These are phyloP conservation scores for Sinhomidia bicolor DNA, from an alignment of 2,888 invertebrate species.

Conservation along the genomic window DNA sequence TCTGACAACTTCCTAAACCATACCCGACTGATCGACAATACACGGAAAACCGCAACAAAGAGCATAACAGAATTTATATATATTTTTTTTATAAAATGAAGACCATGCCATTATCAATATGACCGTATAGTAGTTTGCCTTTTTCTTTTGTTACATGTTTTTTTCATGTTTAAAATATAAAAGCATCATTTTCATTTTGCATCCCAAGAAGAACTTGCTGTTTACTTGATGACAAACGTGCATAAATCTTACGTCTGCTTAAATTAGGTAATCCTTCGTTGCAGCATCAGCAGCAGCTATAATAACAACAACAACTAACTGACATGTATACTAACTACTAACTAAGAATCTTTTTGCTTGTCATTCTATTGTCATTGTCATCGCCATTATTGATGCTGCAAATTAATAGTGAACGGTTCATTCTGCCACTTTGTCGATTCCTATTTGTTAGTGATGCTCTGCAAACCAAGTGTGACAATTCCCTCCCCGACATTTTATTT, in stretches of 20 bases:
- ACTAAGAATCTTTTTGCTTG: conserved; percentile 15
- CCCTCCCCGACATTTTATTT: too few relatives aligned
- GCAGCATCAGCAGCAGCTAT: too few relatives aligned
- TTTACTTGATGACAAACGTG: background rate
- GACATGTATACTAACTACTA: background rate
- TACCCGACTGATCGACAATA: background rate
- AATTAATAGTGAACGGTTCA: conserved; percentile 62
- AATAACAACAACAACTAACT: background rate
- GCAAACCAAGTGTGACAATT: conserved; percentile 65
- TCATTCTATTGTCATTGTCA: conserved; percentile 5
- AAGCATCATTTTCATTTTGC: background rate
- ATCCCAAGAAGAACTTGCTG: background rate
- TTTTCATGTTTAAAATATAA: background rate
- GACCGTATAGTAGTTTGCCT: background rate
- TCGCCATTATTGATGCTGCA: conserved; percentile 34
- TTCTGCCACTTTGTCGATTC: background rate
- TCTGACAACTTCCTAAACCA: conserved; percentile 44
- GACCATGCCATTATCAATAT: background rate
- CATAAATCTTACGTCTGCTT: conserved; percentile 8
- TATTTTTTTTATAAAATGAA: too few relatives aligned
- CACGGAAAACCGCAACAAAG: conserved; percentile 1
- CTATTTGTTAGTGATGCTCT: conserved; percentile 58
- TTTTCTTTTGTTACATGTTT: background rate
- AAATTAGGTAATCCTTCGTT: conserved; percentile 8
- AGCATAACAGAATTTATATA: background rate